A percentile compares a stretch with the other conserved stretches of the same genome.
These are phyloP conservation scores for Drosophila murphyi DNA, from an alignment of 1,140 invertebrate genomes.

Conservation along the genomic window DNA sequence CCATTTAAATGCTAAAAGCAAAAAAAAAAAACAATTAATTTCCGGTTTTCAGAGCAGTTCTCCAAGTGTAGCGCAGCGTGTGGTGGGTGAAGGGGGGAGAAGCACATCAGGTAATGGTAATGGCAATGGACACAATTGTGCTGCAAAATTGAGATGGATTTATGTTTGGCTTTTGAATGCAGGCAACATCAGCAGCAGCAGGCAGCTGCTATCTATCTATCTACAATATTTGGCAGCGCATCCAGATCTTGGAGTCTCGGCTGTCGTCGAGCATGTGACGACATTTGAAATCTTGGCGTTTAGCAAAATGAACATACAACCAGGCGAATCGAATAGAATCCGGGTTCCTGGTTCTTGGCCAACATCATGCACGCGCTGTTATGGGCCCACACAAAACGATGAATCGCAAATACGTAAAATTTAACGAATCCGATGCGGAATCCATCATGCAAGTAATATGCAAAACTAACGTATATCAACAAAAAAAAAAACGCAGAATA, in stretches of 20 bases:
- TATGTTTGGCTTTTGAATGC: slow-evolving; percentile 24
- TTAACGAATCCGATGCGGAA: slow-evolving; percentile 66
- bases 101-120: slow-evolving; percentile 57
- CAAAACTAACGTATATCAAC: slow-evolving; percentile 52
- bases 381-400: slow-evolving; percentile 67
- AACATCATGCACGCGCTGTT: slow-evolving; percentile 31
- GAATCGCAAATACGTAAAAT: slow-evolving; percentile 18
- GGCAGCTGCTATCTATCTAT: slow-evolving; percentile 2
- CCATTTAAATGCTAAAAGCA: no score
- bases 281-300: slow-evolving; percentile 35
- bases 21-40: background rate
- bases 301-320: background rate
- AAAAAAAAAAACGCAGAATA: background rate
- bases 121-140: slow-evolving; percentile 56
- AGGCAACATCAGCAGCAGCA: slow-evolving; percentile 3
- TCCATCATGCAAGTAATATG: slow-evolving; percentile 80
- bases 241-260: slow-evolving; percentile 43
- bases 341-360: background rate
- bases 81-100: background rate
- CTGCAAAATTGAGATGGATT: slow-evolving; percentile 31
- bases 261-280: slow-evolving; percentile 37
- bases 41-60: background rate
- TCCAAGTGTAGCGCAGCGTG: background rate
- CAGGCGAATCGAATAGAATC: background rate
- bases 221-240: slow-evolving; percentile 46